Evolutionary conservation across 2,797 vertebrate genomes (phyloP).

Genomic region (Xenops minutus): DNA sequence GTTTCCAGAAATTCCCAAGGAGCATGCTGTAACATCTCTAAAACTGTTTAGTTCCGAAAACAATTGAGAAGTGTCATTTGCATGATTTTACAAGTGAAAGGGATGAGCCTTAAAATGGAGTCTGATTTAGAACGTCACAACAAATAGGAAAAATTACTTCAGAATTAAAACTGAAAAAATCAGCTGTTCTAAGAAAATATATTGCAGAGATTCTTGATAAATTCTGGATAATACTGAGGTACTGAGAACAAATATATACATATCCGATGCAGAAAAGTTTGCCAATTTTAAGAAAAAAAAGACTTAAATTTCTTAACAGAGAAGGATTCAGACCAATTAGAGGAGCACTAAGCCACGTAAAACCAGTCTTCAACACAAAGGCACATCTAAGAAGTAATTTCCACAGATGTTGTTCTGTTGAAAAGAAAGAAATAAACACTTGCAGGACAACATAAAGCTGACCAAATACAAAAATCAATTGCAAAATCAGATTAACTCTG

Average conservation of each 20-base stretch:
- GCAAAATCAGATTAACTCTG: neutral
- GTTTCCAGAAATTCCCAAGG: neutral
- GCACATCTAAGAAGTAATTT: neutral
- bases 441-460: neutral
- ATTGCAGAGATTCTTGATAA: neutral
- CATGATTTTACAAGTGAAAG: slow-evolving; percentile 39
- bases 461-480: neutral
- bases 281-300: neutral
- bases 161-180: neutral
- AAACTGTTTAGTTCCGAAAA: slow-evolving; percentile 1
- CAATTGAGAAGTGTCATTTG: slow-evolving; percentile 17
- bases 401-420: neutral
- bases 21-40: neutral
- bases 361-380: neutral
- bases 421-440: neutral
- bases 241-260: neutral
- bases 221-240: neutral
- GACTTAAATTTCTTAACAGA: neutral
- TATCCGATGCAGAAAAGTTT: neutral
- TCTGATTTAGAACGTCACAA: slow-evolving; percentile 11
- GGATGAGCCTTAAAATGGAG: neutral
- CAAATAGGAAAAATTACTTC: neutral
- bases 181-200: neutral
- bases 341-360: neutral
- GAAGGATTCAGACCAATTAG: neutral